Evolutionary conservation across 2,888 invertebrate species (phyloP), one percentile per base, ranked within the genome.

Genomic region (Drosophila greeni): DNA sequence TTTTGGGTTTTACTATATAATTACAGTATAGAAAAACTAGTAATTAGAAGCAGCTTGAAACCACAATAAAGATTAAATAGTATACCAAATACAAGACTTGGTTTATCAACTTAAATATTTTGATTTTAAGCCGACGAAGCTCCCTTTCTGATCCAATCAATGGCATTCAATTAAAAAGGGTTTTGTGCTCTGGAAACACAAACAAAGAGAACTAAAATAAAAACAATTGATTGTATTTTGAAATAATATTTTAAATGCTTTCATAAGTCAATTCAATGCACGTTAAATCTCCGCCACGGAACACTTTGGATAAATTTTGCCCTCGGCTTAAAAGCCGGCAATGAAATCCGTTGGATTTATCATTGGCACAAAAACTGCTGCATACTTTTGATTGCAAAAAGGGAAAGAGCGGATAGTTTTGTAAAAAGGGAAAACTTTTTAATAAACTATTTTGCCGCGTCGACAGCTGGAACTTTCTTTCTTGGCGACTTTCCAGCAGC

Each of bases 381-480:
- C 58, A 57, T 57, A 39, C 40, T 67, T 57, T 47, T 16, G 24
- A 45, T 29, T 45, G 29, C 18, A 20, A 20, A 47, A 45, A 14
- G 2, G 14, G 29, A n/a, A 36, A 31, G 36, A 36, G 20, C 34
- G 36, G 45, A 33, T 26, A 24, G 47, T 31, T 45, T 12, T 11
- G 11, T 18, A 12, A 24, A 60, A 39, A 36, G 42, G 23, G 26
- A 14, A 36, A 56, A 62, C 37, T 51, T 59, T 40, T 53, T 51
- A 54, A 60, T 67, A 59, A 72, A 68, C 75, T 60, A 52, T 64
- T 64, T 53, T 53, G 40, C 36, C 33, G 16, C 47, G 45, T 49
- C 51, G 47, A 53, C 61, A 61, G 62, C 37, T 43, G 53, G 42
- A 60, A 49, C 47, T 60, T 60, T 53, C 16, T 20, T 54, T 42